These are phyloP conservation scores for Kryptopterus vitreolus DNA, from an alignment of 2,797 vertebrate genomes.

Conservation along the genomic window DNA sequence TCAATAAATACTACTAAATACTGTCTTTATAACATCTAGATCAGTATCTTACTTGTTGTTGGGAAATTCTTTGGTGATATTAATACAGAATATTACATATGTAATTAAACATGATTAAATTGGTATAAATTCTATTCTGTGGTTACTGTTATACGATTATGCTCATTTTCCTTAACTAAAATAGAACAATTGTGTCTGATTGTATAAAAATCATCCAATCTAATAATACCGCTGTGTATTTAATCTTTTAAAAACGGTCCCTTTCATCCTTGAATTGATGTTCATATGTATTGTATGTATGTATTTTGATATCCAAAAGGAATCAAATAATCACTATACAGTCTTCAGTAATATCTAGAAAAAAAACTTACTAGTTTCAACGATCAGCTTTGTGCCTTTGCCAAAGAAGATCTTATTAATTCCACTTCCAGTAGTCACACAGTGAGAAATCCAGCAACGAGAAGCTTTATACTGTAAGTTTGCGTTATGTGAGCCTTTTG, in stretches of 20 bases:
- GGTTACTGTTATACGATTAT: not conserved
- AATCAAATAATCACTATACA: not conserved
- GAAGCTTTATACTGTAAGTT: not conserved
- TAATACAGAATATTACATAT: not conserved
- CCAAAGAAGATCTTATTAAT: slow-evolving; percentile 34
- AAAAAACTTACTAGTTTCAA: slow-evolving; percentile 40
- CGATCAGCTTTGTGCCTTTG: slow-evolving; percentile 30
- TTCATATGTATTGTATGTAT: not conserved
- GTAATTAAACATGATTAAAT: not conserved
- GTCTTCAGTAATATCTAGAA: not conserved
- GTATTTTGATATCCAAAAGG: not conserved
- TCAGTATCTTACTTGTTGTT: not conserved
- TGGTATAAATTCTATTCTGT: too few relatives aligned
- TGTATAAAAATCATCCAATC: not conserved
- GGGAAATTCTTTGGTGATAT: too few relatives aligned
- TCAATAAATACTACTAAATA: not conserved
- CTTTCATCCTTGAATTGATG: not conserved
- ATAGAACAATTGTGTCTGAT: not conserved
- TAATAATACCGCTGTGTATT: not conserved
- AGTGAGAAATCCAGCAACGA: slow-evolving; percentile 9
- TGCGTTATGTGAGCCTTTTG: not conserved
- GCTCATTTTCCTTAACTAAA: not conserved
- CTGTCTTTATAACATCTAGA: not conserved
- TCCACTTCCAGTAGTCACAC: slow-evolving; percentile 44
- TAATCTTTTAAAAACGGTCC: too few relatives aligned